Base-by-base conservation (phyloP, 2,888 invertebrate genomes). In the Ectobius pallidus region DNA sequence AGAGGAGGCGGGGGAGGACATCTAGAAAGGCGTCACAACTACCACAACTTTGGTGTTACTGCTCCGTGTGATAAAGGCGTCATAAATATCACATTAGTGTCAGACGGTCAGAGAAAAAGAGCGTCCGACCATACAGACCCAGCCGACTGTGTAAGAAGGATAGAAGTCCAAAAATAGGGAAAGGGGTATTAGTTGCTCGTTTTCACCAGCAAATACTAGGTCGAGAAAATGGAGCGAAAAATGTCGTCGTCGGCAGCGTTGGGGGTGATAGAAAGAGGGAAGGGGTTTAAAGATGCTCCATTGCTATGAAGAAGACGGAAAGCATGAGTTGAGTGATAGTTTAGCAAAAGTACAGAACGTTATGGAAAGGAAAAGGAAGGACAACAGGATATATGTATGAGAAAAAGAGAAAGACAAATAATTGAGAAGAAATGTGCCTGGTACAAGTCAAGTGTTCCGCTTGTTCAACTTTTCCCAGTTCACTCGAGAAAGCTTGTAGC, bases 51-150 rank as follows among this genome's bases (percentile, higher is more conserved):
- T 11, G 55, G 27, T 25, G 55, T 55, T 55, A 27, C 55, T 55
- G 55, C 25, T 11, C 14, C 16, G 55, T 16, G 55, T 14, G 63
- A 63, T 39, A 39, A 63, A 42, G 63, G 22, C n/a, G 39, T 42
- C 63, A 63, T 63, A 63, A 63, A 63, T 63, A 63, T 63, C 42
- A 42, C 63, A 63, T 63, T 63, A 63, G 63, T 39, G 63, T 39
- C 39, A 39, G 63, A 20, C 22, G 63, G 25, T 63, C n/a, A 27
- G 3, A 52, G 52, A 22, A 52, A 2, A 3, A 3, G 20, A 52
- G 20, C 39, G 39, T 6, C 39, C 39, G 39, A 39, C 39, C 39
- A 39, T 9, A 39, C n/a, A n/a, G n/a, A n/a, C n/a, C 39, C 49
- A n/a, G 11, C 55, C 55, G 27, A 27, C 27, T 27, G 25, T 27